Evolutionary conservation across 2,113 vertebrate species (phyloP), one percentile per base, ranked within the genome.

Genomic region (Hiodon tergisus): DNA sequence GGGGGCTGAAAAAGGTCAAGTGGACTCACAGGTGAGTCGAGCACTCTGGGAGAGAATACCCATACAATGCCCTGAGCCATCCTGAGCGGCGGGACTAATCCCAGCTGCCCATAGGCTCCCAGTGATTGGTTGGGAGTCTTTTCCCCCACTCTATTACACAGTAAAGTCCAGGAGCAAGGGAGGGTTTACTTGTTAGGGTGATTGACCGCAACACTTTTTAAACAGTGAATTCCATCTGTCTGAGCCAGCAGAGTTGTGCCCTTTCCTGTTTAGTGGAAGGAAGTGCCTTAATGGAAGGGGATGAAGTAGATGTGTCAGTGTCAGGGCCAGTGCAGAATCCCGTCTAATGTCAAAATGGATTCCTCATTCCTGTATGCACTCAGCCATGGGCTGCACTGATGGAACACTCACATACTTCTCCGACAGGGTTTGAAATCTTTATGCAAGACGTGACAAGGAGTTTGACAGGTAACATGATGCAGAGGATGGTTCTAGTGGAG

Each of bases 151-250:
- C 31, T 31, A 31, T 31, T 31, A 31, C 31, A 31, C 31, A 2
- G 0, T 31, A 31, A 31, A 31, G 31, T 31, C 31, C 31, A 31
- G 31, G 31, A 2, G 31, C 31, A 31, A 31, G 31, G 31, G 31
- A 31, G 31, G 31, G 31, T 31, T 31, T 31, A 31, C 31, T 31
- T 31, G 0, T 31, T 31, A 31, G 31, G 31, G 31, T 31, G 31
- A 31, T 31, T 31, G 31, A 31, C 31, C 2, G 31, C 31, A 31
- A 31, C 31, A 31, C 31, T 31, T 31, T 63, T 48, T 57, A 31
- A 50, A 47, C 31, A 5, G 68, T 57, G 59, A 76, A n/a, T 48
- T 71, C 75, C 51, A 48, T 63, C 58, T 76, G 59, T 61, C 50
- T 9, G 60, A 63, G 58, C 58, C 46, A 17, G 46, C 71, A 60